These are phyloP conservation scores for Eublepharis macularius DNA, from an alignment of 2,113 vertebrate genomes.

Conservation along the genomic window DNA sequence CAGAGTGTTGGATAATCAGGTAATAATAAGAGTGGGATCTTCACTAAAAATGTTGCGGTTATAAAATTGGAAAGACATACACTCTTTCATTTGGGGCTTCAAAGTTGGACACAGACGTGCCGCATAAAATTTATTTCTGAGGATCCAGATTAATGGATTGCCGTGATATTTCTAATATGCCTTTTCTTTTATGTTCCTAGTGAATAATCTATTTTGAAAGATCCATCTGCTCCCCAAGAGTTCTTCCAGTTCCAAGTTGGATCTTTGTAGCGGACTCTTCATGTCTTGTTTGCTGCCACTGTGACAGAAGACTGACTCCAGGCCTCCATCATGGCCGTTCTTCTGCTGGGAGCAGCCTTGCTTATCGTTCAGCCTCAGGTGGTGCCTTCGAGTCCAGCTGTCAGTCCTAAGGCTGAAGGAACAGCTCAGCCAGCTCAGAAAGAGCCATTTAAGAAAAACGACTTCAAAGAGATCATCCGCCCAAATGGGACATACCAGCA, in stretches of 20 bases:
- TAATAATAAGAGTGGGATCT: too few relatives aligned
- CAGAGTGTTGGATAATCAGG: too few relatives aligned
- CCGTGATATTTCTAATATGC: slow-evolving; percentile 31
- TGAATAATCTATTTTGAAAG: slow-evolving; percentile 42
- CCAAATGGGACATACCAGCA: slow-evolving; percentile 81
- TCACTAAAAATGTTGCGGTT: background rate
- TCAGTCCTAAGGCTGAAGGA: slow-evolving; percentile 33
- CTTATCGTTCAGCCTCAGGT: slow-evolving; percentile 81
- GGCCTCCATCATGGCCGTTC: slow-evolving; percentile 86
- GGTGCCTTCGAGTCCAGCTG: slow-evolving; percentile 76
- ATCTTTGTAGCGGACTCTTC: slow-evolving; percentile 72
- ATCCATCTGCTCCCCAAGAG: slow-evolving; percentile 36
- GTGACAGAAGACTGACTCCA: slow-evolving; percentile 77
- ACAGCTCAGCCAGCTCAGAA: slow-evolving; percentile 49
- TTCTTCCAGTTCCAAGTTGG: slow-evolving; percentile 57
- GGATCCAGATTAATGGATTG: too few relatives aligned
- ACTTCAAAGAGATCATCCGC: slow-evolving; percentile 50
- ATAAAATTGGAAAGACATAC: slow-evolving; percentile 1
- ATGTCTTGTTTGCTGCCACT: slow-evolving; percentile 74
- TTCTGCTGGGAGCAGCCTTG: slow-evolving; percentile 86
- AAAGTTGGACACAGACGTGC: too few relatives aligned
- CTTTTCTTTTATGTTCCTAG: slow-evolving; percentile 49
- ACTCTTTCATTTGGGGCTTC: too few relatives aligned
- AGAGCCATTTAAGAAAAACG: slow-evolving; percentile 59
- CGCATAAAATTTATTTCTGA: too few relatives aligned